phyloP scores from a whole-genome alignment of 2,797 vertebrate genomes.

The Aplochiton taeniatus region DNA sequence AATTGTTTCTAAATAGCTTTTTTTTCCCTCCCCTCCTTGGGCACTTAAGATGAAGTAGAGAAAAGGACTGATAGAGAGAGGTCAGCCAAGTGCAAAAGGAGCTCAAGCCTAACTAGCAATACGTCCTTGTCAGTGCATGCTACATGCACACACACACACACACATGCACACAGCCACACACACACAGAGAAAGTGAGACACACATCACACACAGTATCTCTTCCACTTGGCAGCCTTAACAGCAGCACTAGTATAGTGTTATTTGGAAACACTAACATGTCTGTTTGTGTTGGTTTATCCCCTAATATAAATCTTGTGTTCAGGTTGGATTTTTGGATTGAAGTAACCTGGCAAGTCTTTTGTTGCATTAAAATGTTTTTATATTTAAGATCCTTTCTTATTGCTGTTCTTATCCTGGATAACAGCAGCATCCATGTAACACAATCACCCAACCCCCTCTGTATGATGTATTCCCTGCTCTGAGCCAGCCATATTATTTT shows the following conservation, averaged over 20 bases:
- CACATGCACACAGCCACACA: not conserved
- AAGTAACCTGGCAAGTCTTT: slow-evolving; percentile 29
- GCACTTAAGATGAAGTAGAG: slow-evolving; percentile 51
- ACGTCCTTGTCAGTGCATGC: slow-evolving; percentile 33
- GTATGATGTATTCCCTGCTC: slow-evolving; percentile 29
- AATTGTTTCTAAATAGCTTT: slow-evolving; percentile 46
- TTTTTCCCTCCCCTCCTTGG: slow-evolving; percentile 28
- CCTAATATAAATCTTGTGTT: not conserved
- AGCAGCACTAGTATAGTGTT: not conserved
- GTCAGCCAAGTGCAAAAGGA: slow-evolving; percentile 62
- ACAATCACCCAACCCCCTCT: slow-evolving; percentile 11
- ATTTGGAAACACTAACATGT: slow-evolving; percentile 24
- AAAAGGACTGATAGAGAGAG: slow-evolving; percentile 57
- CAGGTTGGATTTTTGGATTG: slow-evolving; percentile 27
- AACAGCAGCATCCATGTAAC: slow-evolving; percentile 34
- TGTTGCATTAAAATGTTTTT: slow-evolving; percentile 31
- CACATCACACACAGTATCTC: no score
- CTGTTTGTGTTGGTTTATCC: slow-evolving; percentile 31
- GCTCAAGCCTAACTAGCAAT: slow-evolving; percentile 38
- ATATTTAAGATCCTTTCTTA: slow-evolving; percentile 49
- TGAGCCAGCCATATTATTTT: slow-evolving; percentile 54
- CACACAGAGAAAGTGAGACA: slow-evolving; percentile 13
- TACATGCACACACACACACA: slow-evolving; percentile 18
- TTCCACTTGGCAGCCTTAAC: not conserved
- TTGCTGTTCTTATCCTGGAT: slow-evolving; percentile 50